phyloP scores from a whole-genome alignment of 1,140 invertebrate genomes.

The Varroa destructor region DNA sequence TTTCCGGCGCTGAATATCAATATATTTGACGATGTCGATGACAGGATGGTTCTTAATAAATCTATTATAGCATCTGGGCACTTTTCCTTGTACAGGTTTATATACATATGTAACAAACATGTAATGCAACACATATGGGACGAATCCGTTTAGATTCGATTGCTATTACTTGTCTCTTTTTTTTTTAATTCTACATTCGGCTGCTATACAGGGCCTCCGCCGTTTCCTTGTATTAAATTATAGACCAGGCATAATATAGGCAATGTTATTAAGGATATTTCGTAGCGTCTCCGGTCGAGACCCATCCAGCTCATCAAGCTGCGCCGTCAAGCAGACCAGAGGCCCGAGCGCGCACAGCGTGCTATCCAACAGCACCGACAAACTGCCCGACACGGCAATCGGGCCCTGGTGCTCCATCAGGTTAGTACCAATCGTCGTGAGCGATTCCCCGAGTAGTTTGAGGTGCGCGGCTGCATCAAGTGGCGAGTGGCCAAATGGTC shows the following conservation, averaged over 20 bases:
- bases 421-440: conserved; percentile 78
- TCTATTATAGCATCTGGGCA: too few relatives aligned
- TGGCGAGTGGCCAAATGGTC: conserved; percentile 62
- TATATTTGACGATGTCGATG: too few relatives aligned
- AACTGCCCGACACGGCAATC: conserved; percentile 80
- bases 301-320: conserved; percentile 60
- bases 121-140: too few relatives aligned
- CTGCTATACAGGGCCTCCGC: too few relatives aligned
- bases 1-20: too few relatives aligned
- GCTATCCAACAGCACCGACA: conserved; percentile 85
- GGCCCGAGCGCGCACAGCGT: conserved; percentile 81
- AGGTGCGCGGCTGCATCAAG: conserved; percentile 84
- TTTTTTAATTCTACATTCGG: too few relatives aligned
- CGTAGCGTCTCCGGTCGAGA: conserved; percentile 55
- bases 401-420: conserved; percentile 85
- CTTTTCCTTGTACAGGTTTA: too few relatives aligned
- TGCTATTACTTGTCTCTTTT: too few relatives aligned
- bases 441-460: conserved; percentile 76
- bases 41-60: too few relatives aligned
- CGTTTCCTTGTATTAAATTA: conserved; percentile 38
- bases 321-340: conserved; percentile 68
- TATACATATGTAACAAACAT: too few relatives aligned
- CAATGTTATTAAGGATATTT: conserved; percentile 78
- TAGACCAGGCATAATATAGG: conserved; percentile 89
- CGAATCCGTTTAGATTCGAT: too few relatives aligned